phyloP scores from a whole-genome alignment of 2,797 vertebrate species.

The Enteromius radiatus region DNA sequence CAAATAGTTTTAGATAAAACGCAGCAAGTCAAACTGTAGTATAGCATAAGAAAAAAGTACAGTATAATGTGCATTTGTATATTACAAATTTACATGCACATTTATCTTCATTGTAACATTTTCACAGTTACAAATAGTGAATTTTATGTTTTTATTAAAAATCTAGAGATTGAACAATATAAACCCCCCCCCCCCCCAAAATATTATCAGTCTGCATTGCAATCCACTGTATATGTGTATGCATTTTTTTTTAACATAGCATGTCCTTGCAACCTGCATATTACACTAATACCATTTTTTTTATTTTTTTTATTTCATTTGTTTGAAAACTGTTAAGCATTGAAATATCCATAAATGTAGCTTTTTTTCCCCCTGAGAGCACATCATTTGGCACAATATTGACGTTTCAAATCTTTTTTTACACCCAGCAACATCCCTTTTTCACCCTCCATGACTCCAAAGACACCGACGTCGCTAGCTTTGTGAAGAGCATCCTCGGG shows the following conservation, averaged over 20 bases:
- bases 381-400: not conserved
- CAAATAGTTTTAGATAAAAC: not conserved
- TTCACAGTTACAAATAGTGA: not conserved
- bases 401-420: constrained; percentile 24
- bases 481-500: constrained; percentile 92
- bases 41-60: no score
- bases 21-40: not conserved
- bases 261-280: not conserved
- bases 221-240: no score
- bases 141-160: not conserved
- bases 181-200: no score
- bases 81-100: not conserved
- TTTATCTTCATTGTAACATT: not conserved
- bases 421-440: constrained; percentile 89
- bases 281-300: not conserved
- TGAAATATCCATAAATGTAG: not conserved
- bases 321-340: not conserved
- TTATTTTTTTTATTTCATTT: no score
- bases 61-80: no score
- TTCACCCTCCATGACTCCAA: constrained; percentile 94
- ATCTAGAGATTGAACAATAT: not conserved
- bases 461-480: constrained; percentile 95
- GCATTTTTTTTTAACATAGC: not conserved
- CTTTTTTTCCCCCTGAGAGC: not conserved
- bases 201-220: no score